A percentile compares a stretch with the other conserved stretches of the same genome.
phyloP scores from a whole-genome alignment of 2,888 invertebrate species.

The Diachrysia chrysitis region DNA sequence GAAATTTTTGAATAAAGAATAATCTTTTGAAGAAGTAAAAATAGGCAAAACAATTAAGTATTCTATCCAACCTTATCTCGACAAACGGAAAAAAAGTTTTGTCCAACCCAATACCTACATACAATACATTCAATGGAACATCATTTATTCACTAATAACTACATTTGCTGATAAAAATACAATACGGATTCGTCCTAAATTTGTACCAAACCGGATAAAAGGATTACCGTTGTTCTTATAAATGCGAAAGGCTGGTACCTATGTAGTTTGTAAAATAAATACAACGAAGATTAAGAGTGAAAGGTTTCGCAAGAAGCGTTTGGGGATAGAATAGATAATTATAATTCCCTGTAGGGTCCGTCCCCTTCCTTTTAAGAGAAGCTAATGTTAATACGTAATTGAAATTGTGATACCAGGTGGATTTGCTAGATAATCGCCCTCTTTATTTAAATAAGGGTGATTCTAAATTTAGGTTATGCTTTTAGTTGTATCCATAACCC shows the following conservation, averaged over 20 bases:
- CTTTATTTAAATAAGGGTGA: constrained; percentile 58
- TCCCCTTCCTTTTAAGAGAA: constrained; percentile 62
- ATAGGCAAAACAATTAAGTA: no score
- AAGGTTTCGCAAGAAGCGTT: constrained; percentile 65
- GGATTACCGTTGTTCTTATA: constrained; percentile 40
- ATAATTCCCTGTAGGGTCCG: constrained; percentile 67
- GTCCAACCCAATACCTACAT: no score
- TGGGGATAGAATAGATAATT: constrained; percentile 72
- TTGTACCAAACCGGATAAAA: constrained; percentile 32
- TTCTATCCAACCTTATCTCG: no score
- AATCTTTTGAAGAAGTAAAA: no score
- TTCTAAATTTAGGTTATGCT: constrained; percentile 43
- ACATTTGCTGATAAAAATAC: constrained; percentile 17
- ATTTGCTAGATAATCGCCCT: constrained; percentile 71
- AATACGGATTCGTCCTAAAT: constrained; percentile 21
- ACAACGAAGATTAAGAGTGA: constrained; percentile 56
- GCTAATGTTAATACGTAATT: constrained; percentile 73
- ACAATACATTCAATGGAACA: neutral
- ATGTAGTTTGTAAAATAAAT: constrained; percentile 50
- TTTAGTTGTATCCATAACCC: neutral
- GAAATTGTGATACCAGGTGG: constrained; percentile 68
- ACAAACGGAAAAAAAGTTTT: no score
- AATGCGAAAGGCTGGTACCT: constrained; percentile 40
- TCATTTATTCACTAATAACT: no score
- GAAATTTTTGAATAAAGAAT: no score